Conservation (phyloP, 2,113 vertebrate species). For the Lepus europaeus region DNA sequence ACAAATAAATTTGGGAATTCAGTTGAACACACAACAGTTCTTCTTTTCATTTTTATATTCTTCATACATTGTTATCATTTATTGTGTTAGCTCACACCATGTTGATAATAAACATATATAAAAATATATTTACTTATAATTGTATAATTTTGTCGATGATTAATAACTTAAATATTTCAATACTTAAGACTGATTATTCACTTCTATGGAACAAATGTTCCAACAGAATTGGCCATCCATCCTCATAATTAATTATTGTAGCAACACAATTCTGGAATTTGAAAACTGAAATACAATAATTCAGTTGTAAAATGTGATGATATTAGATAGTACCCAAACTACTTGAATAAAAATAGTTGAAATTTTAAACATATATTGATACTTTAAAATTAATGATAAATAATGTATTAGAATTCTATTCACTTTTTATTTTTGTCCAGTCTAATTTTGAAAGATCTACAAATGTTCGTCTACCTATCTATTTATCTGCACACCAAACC, state of each 20-base stretch:
- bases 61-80: neutral
- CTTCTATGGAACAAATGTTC: neutral
- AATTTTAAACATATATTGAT: neutral
- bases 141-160: constrained; percentile 25
- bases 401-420: neutral
- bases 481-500: neutral
- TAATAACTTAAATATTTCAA: neutral
- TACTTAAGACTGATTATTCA: neutral
- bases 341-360: neutral
- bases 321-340: neutral
- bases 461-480: neutral
- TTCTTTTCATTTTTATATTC: neutral
- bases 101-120: neutral
- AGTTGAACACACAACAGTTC: neutral
- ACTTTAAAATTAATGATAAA: neutral
- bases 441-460: neutral
- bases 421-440: neutral
- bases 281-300: neutral
- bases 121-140: neutral
- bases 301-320: neutral
- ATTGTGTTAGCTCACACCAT: neutral
- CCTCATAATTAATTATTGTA: neutral
- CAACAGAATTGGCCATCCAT: neutral
- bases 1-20: neutral
- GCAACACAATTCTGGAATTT: neutral